Conservation (phyloP, 2,113 vertebrate species). For the Neogobius melanostomus region DNA sequence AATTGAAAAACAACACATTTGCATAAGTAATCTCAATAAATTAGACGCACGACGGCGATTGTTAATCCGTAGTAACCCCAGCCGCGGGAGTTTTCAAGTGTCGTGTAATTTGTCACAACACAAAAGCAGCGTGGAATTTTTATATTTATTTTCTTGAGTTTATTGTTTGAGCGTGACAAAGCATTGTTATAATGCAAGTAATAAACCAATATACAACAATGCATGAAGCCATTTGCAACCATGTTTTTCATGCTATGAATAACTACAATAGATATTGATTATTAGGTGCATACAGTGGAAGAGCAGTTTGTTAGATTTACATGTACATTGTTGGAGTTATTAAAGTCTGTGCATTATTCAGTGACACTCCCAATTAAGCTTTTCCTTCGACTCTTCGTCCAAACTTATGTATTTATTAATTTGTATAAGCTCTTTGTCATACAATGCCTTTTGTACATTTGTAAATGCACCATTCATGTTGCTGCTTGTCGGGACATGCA, state of each 20-base stretch:
- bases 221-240: neutral
- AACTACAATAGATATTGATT: neutral
- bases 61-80: constrained; percentile 6
- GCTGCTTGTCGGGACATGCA: too few species aligned
- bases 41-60: constrained; percentile 14
- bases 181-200: neutral
- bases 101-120: constrained; percentile 26
- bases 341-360: too few species aligned
- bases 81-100: constrained; percentile 1
- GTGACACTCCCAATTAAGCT: too few species aligned
- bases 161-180: neutral
- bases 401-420: too few species aligned
- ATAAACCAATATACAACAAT: constrained; percentile 25
- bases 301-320: neutral
- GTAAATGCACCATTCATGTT: too few species aligned
- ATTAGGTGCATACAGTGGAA: neutral
- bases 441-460: too few species aligned
- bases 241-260: neutral
- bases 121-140: neutral
- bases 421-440: too few species aligned
- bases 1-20: constrained; percentile 33
- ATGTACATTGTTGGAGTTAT: neutral
- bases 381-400: too few species aligned
- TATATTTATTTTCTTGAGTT: neutral
- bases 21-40: constrained; percentile 22